Base-by-base conservation (phyloP, 2,113 vertebrate genomes). In the Phalacrocorax pelagicus region DNA sequence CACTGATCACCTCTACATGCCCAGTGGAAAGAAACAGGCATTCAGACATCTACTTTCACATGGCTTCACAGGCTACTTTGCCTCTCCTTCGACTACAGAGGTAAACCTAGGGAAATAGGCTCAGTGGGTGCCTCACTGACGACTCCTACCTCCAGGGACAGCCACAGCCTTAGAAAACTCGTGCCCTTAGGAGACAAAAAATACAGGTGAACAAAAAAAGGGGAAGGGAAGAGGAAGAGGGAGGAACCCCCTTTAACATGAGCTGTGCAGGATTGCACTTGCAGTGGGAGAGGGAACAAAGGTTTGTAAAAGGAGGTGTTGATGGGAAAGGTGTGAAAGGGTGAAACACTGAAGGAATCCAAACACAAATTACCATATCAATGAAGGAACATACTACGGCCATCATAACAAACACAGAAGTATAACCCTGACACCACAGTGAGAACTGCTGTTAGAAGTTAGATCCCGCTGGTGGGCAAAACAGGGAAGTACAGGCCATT, bases 141-240 rank as follows among this genome's bases (percentile, higher is more conserved):
- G 61, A 14, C 40, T 65, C 34, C 42, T 13, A 30, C 70, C 52
- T 46, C 32, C 44, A 74, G 44, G 44, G 52, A 67, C n/a, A 58
- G 42, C 7, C 51, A 21, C 42, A 49, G 77, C 32, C 32, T 52
- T 23, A 42, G 44, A 22, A 81, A 67, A 59, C 32, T 38, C 61
- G 22, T 5, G 14, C 14, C 29, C 14, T 32, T 11, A 19, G 32
- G 78, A 57, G 51, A 67, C 26, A 66, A 66, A 59, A 47, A 19
- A 22, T 7, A 13, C 0, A 3, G 9, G 14, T 42, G 36, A 72
- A 65, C 14, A 38, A 23, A 44, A 44, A 49, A 36, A 2, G 5
- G 59, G n/a, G 21, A 57, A 46, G 42, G 14, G 8, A 52, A 36
- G 22, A 19, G 36, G 44, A 49, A 77, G 44, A 44, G 26, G 36